Evolutionary conservation across 1,140 invertebrate species (phyloP), one percentile per base, ranked within the genome.

Genomic region (Scaptomyza hsui): DNA sequence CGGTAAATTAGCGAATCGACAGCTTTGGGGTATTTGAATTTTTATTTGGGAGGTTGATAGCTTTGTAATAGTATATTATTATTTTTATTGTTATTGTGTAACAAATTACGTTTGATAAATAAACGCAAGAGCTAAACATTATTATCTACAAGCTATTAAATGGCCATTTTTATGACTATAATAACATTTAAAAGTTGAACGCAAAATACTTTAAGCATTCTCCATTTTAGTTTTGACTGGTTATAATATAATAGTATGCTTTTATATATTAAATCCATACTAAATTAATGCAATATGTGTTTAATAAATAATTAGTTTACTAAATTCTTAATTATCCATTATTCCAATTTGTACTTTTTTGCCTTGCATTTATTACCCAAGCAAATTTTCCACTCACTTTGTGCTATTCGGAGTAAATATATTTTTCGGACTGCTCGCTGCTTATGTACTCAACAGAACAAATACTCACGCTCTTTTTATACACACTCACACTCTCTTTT

Each of bases 371-470:
- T 35, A 45, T 55, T 53, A 37, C 32, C 19, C 26, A 48, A 53
- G 19, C 24, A 56, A 41, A 35, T 35, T 32, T 41, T 59, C 45
- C 16, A 47, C 16, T 49, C n/a, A 21, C 13, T 26, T 44, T 32
- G 18, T 32, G 18, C 21, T 39, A 48, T 75, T 75, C 72, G 72
- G 72, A 75, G 69, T 75, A 37, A 44, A 45, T 51, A 44, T 9
- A 41, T 49, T 55, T 29, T 75, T 75, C 72, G 72, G 72, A 75
- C 62, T 75, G 18, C 19, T 41, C 65, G 49, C 53, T 51, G 62
- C 69, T 60, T 67, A 67, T 67, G 45, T 72, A 68, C 67, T 32
- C 15, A 3, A 3, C 18, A 55, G 37, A 70, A 35, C 13, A 48
- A 39, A 53, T 12, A 51, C 45, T 49, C 37, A 41, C 53, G 32